Conservation (phyloP, 2,888 invertebrate genomes). For the Eurois occulta region DNA sequence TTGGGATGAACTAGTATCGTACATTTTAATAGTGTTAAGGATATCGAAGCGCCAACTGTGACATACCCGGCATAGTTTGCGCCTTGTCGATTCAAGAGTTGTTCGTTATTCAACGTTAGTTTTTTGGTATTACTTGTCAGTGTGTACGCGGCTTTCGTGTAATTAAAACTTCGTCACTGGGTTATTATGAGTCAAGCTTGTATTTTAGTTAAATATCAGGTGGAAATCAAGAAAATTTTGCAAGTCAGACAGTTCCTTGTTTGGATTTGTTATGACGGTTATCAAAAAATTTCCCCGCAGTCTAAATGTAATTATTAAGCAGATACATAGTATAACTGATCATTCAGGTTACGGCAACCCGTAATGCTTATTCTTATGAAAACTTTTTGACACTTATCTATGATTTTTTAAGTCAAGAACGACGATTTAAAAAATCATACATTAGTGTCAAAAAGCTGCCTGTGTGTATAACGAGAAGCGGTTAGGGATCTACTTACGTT, state of each 20-base stretch:
- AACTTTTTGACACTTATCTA: too few relatives aligned
- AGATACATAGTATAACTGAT: not conserved
- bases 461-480: not conserved
- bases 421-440: not conserved
- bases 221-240: constrained; percentile 37
- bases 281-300: not conserved
- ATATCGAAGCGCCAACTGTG: not conserved
- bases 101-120: not conserved
- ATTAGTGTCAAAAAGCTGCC: not conserved
- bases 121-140: not conserved
- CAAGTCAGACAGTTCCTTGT: not conserved
- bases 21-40: not conserved
- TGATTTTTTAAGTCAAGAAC: too few relatives aligned
- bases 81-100: not conserved
- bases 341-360: not conserved
- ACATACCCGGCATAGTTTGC: not conserved
- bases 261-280: not conserved
- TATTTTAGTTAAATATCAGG: constrained; percentile 28
- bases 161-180: constrained; percentile 51
- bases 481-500: not conserved
- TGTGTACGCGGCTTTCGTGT: constrained; percentile 37
- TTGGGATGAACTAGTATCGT: not conserved
- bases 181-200: constrained; percentile 44
- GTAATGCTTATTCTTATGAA: not conserved
- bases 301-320: not conserved